Evolutionary conservation across 2,888 invertebrate genomes (phyloP).

Genomic region (Tillus elongatus): DNA sequence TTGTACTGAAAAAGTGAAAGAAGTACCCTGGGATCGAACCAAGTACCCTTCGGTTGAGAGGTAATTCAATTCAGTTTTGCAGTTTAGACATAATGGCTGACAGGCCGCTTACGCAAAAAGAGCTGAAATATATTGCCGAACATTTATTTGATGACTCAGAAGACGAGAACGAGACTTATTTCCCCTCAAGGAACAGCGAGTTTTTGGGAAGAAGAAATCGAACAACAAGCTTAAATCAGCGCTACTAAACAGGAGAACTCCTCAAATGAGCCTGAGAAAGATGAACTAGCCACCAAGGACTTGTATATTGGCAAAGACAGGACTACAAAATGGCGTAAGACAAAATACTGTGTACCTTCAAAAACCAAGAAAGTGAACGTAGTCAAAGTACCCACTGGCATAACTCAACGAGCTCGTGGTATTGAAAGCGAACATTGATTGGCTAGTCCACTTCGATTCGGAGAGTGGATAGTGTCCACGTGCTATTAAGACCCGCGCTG

Average conservation of each 20-base stretch:
- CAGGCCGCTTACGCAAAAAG: constrained; percentile 5
- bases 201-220: constrained; percentile 8
- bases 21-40: too few species aligned
- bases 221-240: constrained; percentile 1
- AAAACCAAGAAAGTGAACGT: too few species aligned
- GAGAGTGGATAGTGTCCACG: too few species aligned
- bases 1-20: too few species aligned
- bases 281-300: background rate
- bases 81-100: background rate
- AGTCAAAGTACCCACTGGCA: background rate
- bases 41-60: too few species aligned
- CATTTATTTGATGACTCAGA: constrained; percentile 7
- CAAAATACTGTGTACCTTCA: background rate
- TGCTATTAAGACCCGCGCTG: too few species aligned
- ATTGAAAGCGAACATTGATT: too few species aligned
- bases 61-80: too few species aligned
- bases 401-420: too few species aligned
- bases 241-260: background rate
- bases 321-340: constrained; percentile 5
- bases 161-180: constrained; percentile 1
- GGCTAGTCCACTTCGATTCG: too few species aligned
- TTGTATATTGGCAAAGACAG: constrained; percentile 1
- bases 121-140: constrained; percentile 1
- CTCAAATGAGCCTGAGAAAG: background rate
- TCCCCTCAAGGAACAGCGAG: constrained; percentile 4